Conservation (phyloP, 1,140 invertebrate genomes). For the Nautilus pompilius region DNA sequence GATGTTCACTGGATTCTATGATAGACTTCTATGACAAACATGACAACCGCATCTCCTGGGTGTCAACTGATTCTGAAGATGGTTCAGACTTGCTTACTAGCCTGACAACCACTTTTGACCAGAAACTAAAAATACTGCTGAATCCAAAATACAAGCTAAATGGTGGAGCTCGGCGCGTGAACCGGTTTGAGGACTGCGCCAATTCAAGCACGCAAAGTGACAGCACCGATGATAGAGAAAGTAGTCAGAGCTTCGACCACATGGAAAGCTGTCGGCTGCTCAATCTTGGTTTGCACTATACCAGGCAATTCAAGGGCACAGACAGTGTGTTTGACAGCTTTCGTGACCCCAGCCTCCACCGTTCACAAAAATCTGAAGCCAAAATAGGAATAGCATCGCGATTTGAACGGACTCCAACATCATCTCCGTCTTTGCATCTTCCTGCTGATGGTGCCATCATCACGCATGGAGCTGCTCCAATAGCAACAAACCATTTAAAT, state of each 20-base stretch:
- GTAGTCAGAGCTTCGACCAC: background rate
- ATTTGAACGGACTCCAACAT: slow-evolving; percentile 34
- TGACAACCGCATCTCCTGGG: slow-evolving; percentile 30
- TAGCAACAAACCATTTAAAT: background rate
- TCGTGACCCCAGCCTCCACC: slow-evolving; percentile 47
- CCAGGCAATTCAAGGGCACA: background rate
- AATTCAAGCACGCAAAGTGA: slow-evolving; percentile 54
- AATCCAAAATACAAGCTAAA: slow-evolving; percentile 41
- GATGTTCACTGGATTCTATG: slow-evolving; percentile 66
- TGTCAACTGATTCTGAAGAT: slow-evolving; percentile 58
- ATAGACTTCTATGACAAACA: slow-evolving; percentile 57
- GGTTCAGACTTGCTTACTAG: slow-evolving; percentile 65
- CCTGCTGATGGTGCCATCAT: slow-evolving; percentile 7
- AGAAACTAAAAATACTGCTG: slow-evolving; percentile 66
- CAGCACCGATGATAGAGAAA: slow-evolving; percentile 10
- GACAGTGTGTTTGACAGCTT: slow-evolving; percentile 12
- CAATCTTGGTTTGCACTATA: background rate
- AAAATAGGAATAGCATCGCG: slow-evolving; percentile 50
- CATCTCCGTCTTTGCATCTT: background rate
- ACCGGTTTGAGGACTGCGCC: slow-evolving; percentile 61
- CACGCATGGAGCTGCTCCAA: background rate
- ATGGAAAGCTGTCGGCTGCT: background rate
- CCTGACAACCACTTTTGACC: slow-evolving; percentile 72
- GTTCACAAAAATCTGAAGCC: slow-evolving; percentile 36
- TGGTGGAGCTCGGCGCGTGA: slow-evolving; percentile 59